These are phyloP conservation scores for Labia minor DNA, from an alignment of 2,888 invertebrate genomes.

Conservation along the genomic window DNA sequence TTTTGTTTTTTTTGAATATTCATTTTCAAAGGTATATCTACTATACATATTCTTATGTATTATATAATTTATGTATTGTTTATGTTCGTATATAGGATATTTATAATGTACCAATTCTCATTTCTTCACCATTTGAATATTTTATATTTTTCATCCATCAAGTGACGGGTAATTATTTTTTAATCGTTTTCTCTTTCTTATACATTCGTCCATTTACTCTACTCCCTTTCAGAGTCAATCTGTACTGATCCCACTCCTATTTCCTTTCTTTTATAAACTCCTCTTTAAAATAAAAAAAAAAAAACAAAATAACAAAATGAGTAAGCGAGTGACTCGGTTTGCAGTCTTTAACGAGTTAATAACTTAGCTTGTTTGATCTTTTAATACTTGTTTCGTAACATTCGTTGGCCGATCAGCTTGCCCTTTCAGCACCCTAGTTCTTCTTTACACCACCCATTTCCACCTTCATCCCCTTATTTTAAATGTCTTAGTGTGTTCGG, in stretches of 20 bases:
- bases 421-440: constrained; percentile 4
- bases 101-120: too few relatives aligned
- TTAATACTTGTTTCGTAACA: neutral
- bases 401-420: neutral
- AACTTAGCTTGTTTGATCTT: constrained; percentile 1
- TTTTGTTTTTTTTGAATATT: too few relatives aligned
- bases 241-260: neutral
- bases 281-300: neutral
- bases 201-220: too few relatives aligned
- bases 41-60: too few relatives aligned
- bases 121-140: too few relatives aligned
- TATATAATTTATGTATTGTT: too few relatives aligned
- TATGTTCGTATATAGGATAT: too few relatives aligned
- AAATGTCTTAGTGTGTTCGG: neutral
- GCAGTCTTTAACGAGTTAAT: constrained; percentile 13
- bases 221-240: neutral
- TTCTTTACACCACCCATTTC: constrained; percentile 13
- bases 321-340: neutral
- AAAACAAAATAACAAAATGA: neutral
- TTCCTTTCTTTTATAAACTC: neutral
- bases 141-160: too few relatives aligned
- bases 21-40: too few relatives aligned
- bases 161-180: neutral
- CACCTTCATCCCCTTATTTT: too few relatives aligned
- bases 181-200: neutral